Percentiles rank a stretch among this genome's conserved stretches.
Conservation (phyloP, 2,888 invertebrate genomes). For the Colletes collaris region DNA sequence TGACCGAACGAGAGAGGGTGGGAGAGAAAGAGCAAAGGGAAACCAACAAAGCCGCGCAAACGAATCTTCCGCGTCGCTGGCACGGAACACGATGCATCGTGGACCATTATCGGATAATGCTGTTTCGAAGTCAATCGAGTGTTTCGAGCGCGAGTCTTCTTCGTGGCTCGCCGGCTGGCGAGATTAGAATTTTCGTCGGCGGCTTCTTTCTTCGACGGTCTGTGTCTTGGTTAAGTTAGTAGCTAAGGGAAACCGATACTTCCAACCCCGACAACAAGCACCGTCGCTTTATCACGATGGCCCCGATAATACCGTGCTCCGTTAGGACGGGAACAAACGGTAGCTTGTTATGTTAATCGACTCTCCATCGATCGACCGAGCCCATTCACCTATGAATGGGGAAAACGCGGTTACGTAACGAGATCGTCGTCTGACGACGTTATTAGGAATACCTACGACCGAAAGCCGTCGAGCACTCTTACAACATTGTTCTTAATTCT, state of each 20-base stretch:
- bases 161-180: conserved; percentile 1
- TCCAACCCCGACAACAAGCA: conserved; percentile 39
- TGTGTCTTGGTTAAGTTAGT: conserved; percentile 28
- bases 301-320: conserved; percentile 68
- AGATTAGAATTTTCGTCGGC: conserved; percentile 53
- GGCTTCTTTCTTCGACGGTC: conserved; percentile 19
- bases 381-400: conserved; percentile 43
- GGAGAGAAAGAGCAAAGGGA: not conserved
- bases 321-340: conserved; percentile 66
- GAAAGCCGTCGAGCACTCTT: not conserved
- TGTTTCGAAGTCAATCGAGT: conserved; percentile 17
- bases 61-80: conserved; percentile 5
- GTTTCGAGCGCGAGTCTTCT: conserved; percentile 4
- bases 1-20: not conserved
- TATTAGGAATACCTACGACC: conserved; percentile 28
- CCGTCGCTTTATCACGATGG: conserved; percentile 70
- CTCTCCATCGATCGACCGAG: conserved; percentile 70
- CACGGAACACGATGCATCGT: conserved; percentile 2
- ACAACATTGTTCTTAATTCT: not conserved
- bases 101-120: not conserved
- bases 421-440: conserved; percentile 20
- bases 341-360: conserved; percentile 76
- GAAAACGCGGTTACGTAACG: conserved; percentile 46
- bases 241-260: conserved; percentile 53
- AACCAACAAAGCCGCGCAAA: conserved; percentile 5